Base-by-base conservation (phyloP, 2,113 vertebrate species). In the Talpa occidentalis region DNA sequence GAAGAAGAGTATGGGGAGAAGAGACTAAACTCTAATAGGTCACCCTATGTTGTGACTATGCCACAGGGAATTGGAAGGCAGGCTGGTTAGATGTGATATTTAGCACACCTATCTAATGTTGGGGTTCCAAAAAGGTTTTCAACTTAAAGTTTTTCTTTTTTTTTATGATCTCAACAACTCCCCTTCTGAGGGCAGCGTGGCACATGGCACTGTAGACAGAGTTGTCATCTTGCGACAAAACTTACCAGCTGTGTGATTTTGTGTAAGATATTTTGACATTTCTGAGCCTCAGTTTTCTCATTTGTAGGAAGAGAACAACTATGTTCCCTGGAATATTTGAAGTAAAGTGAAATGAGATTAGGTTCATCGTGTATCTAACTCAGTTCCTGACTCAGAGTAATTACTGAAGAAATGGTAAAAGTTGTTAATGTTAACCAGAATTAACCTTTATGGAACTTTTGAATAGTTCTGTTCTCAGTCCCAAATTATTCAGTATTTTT, bases 391-490 rank as follows among this genome's bases (percentile, higher is more conserved):
- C 82, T 93, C 44, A 28, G n/a, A 69, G 37, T 14, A 78, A 93
- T 96, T 74, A 91, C 70, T 95, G 44, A 66, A 69, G 22, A 93
- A 95, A 86, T 93, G 72, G 64, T 76, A 95, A 74, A 86, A 64
- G 14, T 85, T 86, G 59, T 91, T 94, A 79, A 89, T 79, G 82
- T 91, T 91, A 94, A 93, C 40, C 64, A 96, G 66, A 91, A 35
- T 87, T 91, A 93, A 86, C 32, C 66, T 94, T 94, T 44, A 84
- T 9, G 15, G 40, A 81, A 89, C 67, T 90, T 86, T 95, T 67
- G 54, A 93, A 93, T 96, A 44, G 21, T 73, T 96, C 83, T 85
- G 4, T 89, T 93, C 47, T 91, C 95, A 79, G 72, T 44, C 66
- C 47, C 80, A 94, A 83, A 77, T 93, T 60, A 19, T 60, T 93